Conservation (phyloP, 2,888 invertebrate species). For the Schrankia costaestrigalis region DNA sequence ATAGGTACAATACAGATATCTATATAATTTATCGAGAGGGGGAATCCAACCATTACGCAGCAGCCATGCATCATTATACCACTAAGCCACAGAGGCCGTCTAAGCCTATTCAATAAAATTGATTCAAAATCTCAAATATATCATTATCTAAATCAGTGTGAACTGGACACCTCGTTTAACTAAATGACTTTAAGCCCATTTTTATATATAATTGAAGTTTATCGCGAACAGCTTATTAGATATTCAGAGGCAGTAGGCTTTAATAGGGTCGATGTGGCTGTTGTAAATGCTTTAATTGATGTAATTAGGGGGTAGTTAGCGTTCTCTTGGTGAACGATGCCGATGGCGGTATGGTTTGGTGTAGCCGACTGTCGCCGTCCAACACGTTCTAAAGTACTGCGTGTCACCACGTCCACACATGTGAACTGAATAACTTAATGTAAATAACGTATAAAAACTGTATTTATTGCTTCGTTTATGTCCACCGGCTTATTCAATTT, state of each 20-base stretch:
- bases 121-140: background rate
- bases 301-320: constrained; percentile 54
- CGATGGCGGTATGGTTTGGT: constrained; percentile 12
- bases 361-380: constrained; percentile 25
- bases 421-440: constrained; percentile 56
- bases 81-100: background rate
- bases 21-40: too few species aligned
- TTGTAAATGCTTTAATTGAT: constrained; percentile 58
- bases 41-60: too few species aligned
- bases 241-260: constrained; percentile 52
- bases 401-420: constrained; percentile 44
- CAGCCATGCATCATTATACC: too few species aligned
- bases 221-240: constrained; percentile 40
- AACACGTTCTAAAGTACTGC: constrained; percentile 38
- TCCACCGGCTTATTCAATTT: constrained; percentile 11
- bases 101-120: background rate
- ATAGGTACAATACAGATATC: too few species aligned
- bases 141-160: too few species aligned
- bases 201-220: constrained; percentile 28
- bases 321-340: constrained; percentile 13
- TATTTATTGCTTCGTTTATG: constrained; percentile 28
- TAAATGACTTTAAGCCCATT: too few species aligned
- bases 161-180: too few species aligned
- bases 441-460: constrained; percentile 41
- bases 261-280: constrained; percentile 46